Evolutionary conservation across 1,140 invertebrate genomes (phyloP), one percentile per base, ranked within the genome.

Genomic region (Drosophila trapezifrons): DNA sequence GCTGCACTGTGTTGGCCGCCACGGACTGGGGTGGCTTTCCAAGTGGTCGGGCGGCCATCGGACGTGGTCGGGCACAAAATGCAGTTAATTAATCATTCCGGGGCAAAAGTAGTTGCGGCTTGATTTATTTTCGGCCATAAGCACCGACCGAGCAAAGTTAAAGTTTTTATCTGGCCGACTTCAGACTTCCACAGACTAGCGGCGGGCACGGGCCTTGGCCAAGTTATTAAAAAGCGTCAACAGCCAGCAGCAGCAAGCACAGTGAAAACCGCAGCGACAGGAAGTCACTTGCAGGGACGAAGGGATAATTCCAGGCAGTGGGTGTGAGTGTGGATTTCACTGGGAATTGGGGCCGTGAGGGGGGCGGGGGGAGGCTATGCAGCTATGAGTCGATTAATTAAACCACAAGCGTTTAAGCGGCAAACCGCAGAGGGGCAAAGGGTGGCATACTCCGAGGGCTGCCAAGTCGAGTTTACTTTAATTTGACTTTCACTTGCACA

Each of bases 21-120:
- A 27, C 18, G 40, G 55, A 22, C n/a, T 20, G 15, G 22, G 27
- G 22, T 45, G 58, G 20, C 25, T 4, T 4, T 15, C 12, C 15
- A 29, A 63, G 12, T 45, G 66, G 25, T 18, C 37, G 22, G 29
- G 49, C n/a, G n/a, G 46, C 37, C 60, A 43, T 13, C 59, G 45
- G 65, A 77, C 63, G 75, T 77, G 64, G 64, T 56, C 49, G 83
- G 77, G 80, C 84, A 75, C 65, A 80, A 84, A 89, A 78, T 87
- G 77, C 84, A 87, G 84, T 87, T 87, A 87, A 87, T 87, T 87
- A 87, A 87, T 87, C 84, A 87, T 87, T 87, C 55, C 52, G 47
- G 38, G 51, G 64, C 40, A 80, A 79, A 84, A 87, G 84, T 87
- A 87, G 84, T 87, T 78, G 76, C 64, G 58, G 78, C 83, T 83